Evolutionary conservation across 2,797 vertebrate species (phyloP).

Genomic region (Poecilia picta): DNA sequence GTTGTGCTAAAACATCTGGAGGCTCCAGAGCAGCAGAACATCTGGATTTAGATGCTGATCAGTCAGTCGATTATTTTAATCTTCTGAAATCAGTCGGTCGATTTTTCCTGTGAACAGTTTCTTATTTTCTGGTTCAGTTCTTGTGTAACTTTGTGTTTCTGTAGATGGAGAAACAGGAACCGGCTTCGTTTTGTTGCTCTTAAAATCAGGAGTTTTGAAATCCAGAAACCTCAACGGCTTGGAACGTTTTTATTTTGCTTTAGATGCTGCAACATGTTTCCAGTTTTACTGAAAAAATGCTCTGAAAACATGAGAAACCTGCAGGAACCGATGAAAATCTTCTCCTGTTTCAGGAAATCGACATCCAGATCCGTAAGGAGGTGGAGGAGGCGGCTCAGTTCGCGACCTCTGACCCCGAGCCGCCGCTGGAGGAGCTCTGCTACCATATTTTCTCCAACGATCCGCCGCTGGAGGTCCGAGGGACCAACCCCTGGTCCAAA

Average conservation of each 20-base stretch:
- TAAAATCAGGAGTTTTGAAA: background rate
- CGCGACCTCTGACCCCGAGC: slow-evolving; percentile 86
- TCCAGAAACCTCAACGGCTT: background rate
- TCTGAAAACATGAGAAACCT: background rate
- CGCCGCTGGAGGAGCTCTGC: slow-evolving; percentile 84
- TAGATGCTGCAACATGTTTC: too few relatives aligned
- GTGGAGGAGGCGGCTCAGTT: slow-evolving; percentile 89
- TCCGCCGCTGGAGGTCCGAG: slow-evolving; percentile 85
- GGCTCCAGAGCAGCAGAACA: too few relatives aligned
- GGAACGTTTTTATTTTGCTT: background rate
- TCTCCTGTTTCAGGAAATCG: slow-evolving; percentile 81
- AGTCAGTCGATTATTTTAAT: too few relatives aligned
- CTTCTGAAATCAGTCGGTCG: too few relatives aligned
- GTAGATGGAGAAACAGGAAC: background rate
- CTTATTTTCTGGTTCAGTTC: background rate
- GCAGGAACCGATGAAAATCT: background rate
- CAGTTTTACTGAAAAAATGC: too few relatives aligned
- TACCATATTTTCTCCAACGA: slow-evolving; percentile 81
- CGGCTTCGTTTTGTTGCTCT: background rate
- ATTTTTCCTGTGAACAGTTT: background rate
- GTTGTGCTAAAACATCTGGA: too few relatives aligned
- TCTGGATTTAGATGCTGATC: too few relatives aligned
- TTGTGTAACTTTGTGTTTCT: background rate
- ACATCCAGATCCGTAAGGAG: slow-evolving; percentile 84
- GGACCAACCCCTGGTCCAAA: slow-evolving; percentile 87